Evolutionary conservation across 2,888 invertebrate genomes (phyloP), one percentile per base, ranked within the genome.

Genomic region (Chymomyza fuscimana): DNA sequence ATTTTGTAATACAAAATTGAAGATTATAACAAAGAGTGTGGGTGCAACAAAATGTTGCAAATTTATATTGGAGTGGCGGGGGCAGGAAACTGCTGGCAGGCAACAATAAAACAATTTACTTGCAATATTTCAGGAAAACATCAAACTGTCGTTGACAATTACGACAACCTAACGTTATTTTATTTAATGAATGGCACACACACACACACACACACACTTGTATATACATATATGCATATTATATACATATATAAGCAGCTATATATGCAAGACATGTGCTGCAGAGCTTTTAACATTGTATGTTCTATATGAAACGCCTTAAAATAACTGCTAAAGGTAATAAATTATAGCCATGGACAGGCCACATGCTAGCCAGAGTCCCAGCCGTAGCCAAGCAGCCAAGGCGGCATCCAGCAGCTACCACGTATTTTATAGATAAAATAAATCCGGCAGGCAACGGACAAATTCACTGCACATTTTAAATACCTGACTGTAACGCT

Each of bases 61-160:
- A 19, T 54, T 52, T 16, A 52, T 16, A 16, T n/a, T 7, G 9
- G 52, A 52, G n/a, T 15, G 52, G 16, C n/a, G 52, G 12, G 16
- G 9, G 19, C 22, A 15, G 16, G 19, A 32, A 32, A 32, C 22
- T 9, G 22, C 15, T 59, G 61, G 36, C 40, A 58, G 67, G 66
- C 29, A 67, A 69, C 63, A 62, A 78, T 70, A 73, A 76, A 87
- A 73, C 85, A 87, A 85, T 85, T 85, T 85, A 68, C 84, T 74
- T 58, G 73, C 78, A 87, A 85, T 85, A 85, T 86, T 86, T 87
- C 86, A 84, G 74, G 80, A 69, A 76, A 76, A 79, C 86, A 79
- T 86, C 88, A 84, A 86, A 84, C 88, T 87, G 85, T 86, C 88
- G 82, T 82, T 84, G 88, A 86, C 88, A 86, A 86, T 87, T 86